A percentile compares a stretch with the other conserved stretches of the same genome.
phyloP scores from a whole-genome alignment of 2,113 vertebrate species.

The Cervus canadensis region DNA sequence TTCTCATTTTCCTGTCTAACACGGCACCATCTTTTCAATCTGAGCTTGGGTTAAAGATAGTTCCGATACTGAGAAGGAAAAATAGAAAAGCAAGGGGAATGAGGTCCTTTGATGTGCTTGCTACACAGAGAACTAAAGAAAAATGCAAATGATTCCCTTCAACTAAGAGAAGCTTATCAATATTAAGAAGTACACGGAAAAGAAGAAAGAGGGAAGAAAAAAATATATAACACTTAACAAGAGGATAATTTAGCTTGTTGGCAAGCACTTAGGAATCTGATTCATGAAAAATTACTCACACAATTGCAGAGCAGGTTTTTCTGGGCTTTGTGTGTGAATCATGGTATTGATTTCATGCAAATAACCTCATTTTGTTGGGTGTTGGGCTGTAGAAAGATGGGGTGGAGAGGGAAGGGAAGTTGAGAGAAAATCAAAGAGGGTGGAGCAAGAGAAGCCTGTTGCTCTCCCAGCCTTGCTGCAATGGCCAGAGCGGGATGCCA shows the following conservation, averaged over 20 bases:
- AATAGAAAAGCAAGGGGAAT: not conserved
- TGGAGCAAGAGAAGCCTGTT: constrained; percentile 21
- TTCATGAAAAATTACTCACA: constrained; percentile 76
- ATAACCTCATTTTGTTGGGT: constrained; percentile 64
- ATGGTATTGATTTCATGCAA: constrained; percentile 63
- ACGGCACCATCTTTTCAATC: not conserved
- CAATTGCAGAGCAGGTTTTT: constrained; percentile 68
- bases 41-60: not conserved
- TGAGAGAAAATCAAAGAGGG: constrained; percentile 49
- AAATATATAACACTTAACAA: constrained; percentile 77
- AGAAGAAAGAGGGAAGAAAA: constrained; percentile 78
- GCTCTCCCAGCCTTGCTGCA: constrained; percentile 33
- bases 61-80: not conserved
- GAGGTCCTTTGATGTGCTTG: constrained; percentile 69
- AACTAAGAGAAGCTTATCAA: constrained; percentile 75
- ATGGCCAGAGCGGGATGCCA: constrained; percentile 24
- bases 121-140: constrained; percentile 50
- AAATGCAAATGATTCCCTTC: constrained; percentile 75
- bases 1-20: not conserved
- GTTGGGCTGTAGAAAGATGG: constrained; percentile 34
- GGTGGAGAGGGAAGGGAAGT: not conserved
- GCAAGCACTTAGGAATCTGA: constrained; percentile 71
- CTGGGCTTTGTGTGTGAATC: constrained; percentile 74
- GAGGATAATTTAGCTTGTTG: constrained; percentile 79
- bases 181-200: constrained; percentile 77